Evolutionary conservation across 2,113 vertebrate genomes (phyloP).

Genomic region (Zapus hudsonius): DNA sequence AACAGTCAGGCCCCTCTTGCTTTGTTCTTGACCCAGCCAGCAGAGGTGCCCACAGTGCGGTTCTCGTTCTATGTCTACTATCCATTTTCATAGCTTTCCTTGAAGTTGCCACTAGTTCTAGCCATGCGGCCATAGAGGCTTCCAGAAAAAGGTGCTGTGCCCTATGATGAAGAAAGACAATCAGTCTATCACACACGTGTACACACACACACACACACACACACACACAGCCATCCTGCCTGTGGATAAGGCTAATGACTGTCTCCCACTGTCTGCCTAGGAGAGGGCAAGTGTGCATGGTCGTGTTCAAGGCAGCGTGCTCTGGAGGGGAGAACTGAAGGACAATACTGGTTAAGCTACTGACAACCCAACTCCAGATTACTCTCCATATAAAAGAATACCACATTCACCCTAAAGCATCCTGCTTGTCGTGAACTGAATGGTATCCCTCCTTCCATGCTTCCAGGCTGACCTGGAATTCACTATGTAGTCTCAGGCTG

Average conservation of each 20-base stretch:
- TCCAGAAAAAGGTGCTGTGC: not conserved
- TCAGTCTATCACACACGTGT: not conserved
- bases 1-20: not conserved
- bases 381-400: not conserved
- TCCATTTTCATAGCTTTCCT: not conserved
- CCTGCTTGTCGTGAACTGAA: not conserved
- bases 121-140: not conserved
- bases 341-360: not conserved
- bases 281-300: not conserved
- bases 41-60: not conserved
- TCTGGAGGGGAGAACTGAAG: not conserved
- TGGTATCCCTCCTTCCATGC: fast-evolving
- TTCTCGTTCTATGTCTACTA: not conserved
- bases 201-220: not conserved
- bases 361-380: not conserved
- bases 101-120: not conserved
- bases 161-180: not conserved
- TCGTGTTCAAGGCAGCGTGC: not conserved
- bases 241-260: not conserved
- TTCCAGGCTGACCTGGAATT: too few relatives aligned
- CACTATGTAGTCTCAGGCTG: too few relatives aligned
- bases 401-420: not conserved
- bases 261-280: not conserved
- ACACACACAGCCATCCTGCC: too few relatives aligned
- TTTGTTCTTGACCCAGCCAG: not conserved